Evolutionary conservation across 2,888 invertebrate species (phyloP).

Genomic region (Junonia oenone): DNA sequence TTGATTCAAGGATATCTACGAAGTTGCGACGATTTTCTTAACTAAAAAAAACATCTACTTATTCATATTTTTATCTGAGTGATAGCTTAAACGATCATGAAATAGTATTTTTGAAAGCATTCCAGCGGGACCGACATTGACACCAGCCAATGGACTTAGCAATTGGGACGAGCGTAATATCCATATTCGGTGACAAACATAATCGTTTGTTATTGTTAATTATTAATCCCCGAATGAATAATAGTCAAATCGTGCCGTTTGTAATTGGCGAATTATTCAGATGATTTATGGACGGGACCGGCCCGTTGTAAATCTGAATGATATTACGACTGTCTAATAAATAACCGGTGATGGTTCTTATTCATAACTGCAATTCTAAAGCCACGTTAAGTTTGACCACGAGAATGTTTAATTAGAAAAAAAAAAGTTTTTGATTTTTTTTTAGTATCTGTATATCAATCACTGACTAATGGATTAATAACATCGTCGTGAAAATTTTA

Average conservation of each 20-base stretch:
- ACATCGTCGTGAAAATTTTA: too few relatives aligned
- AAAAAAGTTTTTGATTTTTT: too few relatives aligned
- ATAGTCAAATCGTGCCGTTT: slow-evolving; percentile 58
- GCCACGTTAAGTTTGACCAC: background rate
- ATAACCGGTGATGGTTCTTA: slow-evolving; percentile 44
- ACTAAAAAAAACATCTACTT: too few relatives aligned
- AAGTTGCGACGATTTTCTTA: too few relatives aligned
- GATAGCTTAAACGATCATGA: too few relatives aligned
- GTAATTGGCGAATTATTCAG: slow-evolving; percentile 67
- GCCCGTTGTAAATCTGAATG: slow-evolving; percentile 46
- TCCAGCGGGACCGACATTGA: background rate
- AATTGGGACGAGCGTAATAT: slow-evolving; percentile 13
- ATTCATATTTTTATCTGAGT: too few relatives aligned
- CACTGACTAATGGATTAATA: too few relatives aligned
- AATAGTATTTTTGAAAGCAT: background rate
- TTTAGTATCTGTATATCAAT: too few relatives aligned
- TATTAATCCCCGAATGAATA: slow-evolving; percentile 67
- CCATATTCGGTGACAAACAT: slow-evolving; percentile 41
- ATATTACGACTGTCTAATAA: slow-evolving; percentile 50
- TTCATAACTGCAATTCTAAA: background rate
- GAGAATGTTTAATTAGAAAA: background rate
- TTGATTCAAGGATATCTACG: too few relatives aligned
- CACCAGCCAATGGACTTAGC: slow-evolving; percentile 8
- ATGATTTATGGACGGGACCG: slow-evolving; percentile 55
- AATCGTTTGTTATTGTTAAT: slow-evolving; percentile 72